Evolutionary conservation across 2,113 vertebrate species (phyloP).

Genomic region (Calcarius ornatus): DNA sequence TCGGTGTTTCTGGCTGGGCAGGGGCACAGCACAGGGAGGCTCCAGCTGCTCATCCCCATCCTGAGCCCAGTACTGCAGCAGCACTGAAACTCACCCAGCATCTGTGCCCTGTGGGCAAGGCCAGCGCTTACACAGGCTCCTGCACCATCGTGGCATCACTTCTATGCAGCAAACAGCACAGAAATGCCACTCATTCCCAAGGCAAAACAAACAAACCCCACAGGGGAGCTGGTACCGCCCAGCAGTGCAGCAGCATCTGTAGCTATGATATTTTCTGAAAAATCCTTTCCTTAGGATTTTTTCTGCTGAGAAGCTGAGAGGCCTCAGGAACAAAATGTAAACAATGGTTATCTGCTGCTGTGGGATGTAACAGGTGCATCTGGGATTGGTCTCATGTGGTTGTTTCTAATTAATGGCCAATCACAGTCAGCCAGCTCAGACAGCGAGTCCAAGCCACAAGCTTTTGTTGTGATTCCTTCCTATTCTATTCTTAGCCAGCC

Average conservation of each 20-base stretch:
- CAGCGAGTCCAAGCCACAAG: too few species aligned
- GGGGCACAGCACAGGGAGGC: rapidly evolving
- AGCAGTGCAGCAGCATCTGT: not conserved
- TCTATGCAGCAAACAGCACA: rapidly evolving
- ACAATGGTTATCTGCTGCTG: too few species aligned
- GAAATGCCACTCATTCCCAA: not conserved
- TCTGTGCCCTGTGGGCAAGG: rapidly evolving
- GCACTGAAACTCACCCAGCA: rapidly evolving
- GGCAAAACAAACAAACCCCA: not conserved
- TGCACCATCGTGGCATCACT: not conserved
- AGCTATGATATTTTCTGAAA: too few species aligned
- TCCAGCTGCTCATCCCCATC: rapidly evolving
- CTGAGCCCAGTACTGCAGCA: rapidly evolving
- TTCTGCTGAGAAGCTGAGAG: too few species aligned
- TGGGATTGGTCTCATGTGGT: too few species aligned
- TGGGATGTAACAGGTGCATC: too few species aligned
- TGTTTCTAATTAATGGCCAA: too few species aligned
- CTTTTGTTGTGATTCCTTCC: too few species aligned
- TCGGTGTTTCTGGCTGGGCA: not conserved
- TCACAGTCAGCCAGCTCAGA: too few species aligned
- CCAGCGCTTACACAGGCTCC: not conserved
- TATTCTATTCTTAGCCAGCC: too few species aligned
- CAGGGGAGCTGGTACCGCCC: rapidly evolving
- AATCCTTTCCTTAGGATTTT: too few species aligned
- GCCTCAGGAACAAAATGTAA: too few species aligned